Base-by-base conservation (phyloP, 2,113 vertebrate species). In the Vulpes vulpes region DNA sequence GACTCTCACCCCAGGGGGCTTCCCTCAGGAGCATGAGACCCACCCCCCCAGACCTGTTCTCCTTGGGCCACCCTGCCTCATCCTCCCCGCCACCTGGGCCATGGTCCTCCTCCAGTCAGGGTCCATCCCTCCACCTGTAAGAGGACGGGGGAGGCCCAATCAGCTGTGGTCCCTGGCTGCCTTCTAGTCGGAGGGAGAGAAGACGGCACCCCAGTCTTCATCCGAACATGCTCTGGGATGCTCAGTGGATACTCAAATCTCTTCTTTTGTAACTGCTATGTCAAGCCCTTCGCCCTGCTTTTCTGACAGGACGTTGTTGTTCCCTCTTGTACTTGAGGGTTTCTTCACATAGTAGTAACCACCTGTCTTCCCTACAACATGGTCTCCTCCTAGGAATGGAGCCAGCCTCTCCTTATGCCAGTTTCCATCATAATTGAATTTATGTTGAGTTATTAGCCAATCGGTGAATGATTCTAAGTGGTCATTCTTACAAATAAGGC, bases 131-230 rank as follows among this genome's bases (percentile, higher is more conserved):
- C 2, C 8, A 27, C 51, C 81, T 19, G 43, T 11, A 10, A 32
- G 49, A 12, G 15, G 78, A 10, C 32, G 27, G 49, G n/a, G 11
- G 49, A 59, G 35, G 57, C 51, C 73, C 20, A 11, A 6, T 19
- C 14, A 8, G 59, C 67, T 32, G 49, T 4, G 73, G 53, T 43
- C 27, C 11, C 55, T 7, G 27, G 15, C 22, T 30, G 43, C 38
- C 38, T 30, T 25, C 16, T 32, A 2, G 27, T n/a, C 11, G 1
- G 6, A 5, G 5, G 62, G 17, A 32, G 49, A 1, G 7, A 23
- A 35, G 49, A 11, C 0, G 4, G 10, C 55, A 35, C 32, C 38
- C 16, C 10, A 23, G 57, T n/a, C 57, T 65, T 27, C 65, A 1
- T 2, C 23, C 0, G 30, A 74, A 60, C 11, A 4, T 11, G n/a